Base-by-base conservation (phyloP, 2,797 vertebrate genomes). In the Gephyroberyx darwinii region DNA sequence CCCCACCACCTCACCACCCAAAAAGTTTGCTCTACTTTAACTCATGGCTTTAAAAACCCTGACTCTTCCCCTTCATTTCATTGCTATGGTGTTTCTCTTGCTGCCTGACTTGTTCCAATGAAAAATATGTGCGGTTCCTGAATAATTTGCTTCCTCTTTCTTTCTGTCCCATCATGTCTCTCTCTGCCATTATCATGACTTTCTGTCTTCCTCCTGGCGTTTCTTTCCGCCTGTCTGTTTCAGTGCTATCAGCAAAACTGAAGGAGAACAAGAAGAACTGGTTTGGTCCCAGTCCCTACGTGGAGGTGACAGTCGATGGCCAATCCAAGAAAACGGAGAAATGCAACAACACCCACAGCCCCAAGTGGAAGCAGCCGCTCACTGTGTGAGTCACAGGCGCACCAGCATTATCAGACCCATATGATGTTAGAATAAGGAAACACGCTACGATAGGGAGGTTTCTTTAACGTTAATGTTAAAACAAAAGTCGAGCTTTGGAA, bases 311-410 rank as follows among this genome's bases (percentile, higher is more conserved):
- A 30, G 98, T 99, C 33, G 96, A 99, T 62, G 96, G 96, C 53
- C 98, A 99, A 87, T 98, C 96, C 76, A 99, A 98, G 92, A 99
- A 98, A 93, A 99, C 98, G 1, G 98, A 98, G 91, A 98, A 97
- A 89, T 97, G 97, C 92, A 98, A 91, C 93, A 99, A 99, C 86
- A 99, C 98, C 0, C 95, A 95, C 92, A 98, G 96, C 84, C 98
- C 98, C 39, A 99, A 98, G 91, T 99, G 98, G 98, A 99, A 99
- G 83, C 98, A 99, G 71, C 94, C 96, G 3, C 93, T 99, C 86
- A 99, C 96, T 84, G 96, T 99, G 97, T 99, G 95, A 90, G 97
- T 96, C 65, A 71, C 33, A 67, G 33, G 74, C 12, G 37, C 35
- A 54, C 22, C 8, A 2, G 5, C 16, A 68, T 62, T 47, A 41